phyloP scores from a whole-genome alignment of 2,888 invertebrate species.

The Helleia helle region DNA sequence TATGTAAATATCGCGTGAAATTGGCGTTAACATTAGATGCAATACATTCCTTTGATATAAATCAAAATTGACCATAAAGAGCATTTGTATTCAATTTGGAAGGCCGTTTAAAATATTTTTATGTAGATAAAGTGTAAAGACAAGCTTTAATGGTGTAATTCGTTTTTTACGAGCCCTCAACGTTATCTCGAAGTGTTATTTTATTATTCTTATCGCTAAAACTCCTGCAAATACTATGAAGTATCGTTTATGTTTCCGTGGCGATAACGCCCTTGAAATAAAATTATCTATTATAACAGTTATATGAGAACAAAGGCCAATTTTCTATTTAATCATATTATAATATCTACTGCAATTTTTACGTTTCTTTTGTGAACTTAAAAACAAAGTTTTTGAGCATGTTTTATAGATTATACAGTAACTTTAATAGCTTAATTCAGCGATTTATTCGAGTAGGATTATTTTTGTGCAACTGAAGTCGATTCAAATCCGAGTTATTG shows the following conservation, averaged over 20 bases:
- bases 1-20: too few relatives aligned
- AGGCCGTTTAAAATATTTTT: constrained; percentile 17
- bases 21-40: too few relatives aligned
- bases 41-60: too few relatives aligned
- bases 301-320: constrained; percentile 12
- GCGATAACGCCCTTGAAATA: constrained; percentile 19
- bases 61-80: constrained; percentile 19
- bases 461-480: too few relatives aligned
- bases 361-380: background rate
- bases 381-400: too few relatives aligned
- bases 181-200: constrained; percentile 29
- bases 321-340: constrained; percentile 10
- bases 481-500: too few relatives aligned
- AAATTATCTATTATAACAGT: constrained; percentile 4
- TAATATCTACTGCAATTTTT: constrained; percentile 6
- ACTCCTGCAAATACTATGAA: constrained; percentile 10
- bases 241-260: constrained; percentile 18
- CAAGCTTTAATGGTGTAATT: constrained; percentile 31
- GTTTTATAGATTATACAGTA: too few relatives aligned
- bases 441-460: too few relatives aligned
- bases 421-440: too few relatives aligned
- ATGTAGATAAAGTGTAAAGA: constrained; percentile 26
- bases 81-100: constrained; percentile 15
- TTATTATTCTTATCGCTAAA: constrained; percentile 26
- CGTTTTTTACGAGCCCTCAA: constrained; percentile 27